These are phyloP conservation scores for Diceros bicornis DNA, from an alignment of 2,797 vertebrate species.

Conservation along the genomic window DNA sequence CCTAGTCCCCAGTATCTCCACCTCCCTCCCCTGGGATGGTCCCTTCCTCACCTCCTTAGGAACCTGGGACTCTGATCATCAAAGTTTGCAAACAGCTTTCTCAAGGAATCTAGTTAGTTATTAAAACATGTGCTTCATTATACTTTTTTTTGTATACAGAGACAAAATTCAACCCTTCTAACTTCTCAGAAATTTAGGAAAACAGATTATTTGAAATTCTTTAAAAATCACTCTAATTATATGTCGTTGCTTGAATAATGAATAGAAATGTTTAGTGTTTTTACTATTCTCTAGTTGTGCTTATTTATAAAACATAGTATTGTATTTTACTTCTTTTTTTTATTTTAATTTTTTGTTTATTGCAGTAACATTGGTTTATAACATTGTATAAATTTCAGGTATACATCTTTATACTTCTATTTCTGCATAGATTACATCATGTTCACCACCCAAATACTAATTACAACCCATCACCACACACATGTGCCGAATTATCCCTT, in stretches of 20 bases:
- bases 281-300: neutral
- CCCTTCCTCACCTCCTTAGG: neutral
- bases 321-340: neutral
- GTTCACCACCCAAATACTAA: too few relatives aligned
- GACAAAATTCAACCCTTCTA: slow-evolving; percentile 4
- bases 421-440: too few relatives aligned
- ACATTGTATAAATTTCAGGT: too few relatives aligned
- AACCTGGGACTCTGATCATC: neutral
- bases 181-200: slow-evolving; percentile 23
- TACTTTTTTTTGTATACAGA: neutral
- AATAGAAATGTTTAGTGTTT: neutral
- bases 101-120: neutral
- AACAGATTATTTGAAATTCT: slow-evolving; percentile 2
- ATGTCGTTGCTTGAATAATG: neutral
- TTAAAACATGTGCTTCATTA: slow-evolving; percentile 10
- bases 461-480: too few relatives aligned
- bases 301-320: neutral
- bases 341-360: too few relatives aligned
- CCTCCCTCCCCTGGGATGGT: neutral
- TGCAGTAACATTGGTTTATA: too few relatives aligned
- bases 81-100: neutral
- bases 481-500: too few relatives aligned
- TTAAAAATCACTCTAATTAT: neutral
- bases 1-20: neutral
- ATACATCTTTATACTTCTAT: too few relatives aligned